Percentiles rank a stretch among this genome's conserved stretches.
phyloP scores from a whole-genome alignment of 2,797 vertebrate genomes.

The Sarcophilus harrisii region DNA sequence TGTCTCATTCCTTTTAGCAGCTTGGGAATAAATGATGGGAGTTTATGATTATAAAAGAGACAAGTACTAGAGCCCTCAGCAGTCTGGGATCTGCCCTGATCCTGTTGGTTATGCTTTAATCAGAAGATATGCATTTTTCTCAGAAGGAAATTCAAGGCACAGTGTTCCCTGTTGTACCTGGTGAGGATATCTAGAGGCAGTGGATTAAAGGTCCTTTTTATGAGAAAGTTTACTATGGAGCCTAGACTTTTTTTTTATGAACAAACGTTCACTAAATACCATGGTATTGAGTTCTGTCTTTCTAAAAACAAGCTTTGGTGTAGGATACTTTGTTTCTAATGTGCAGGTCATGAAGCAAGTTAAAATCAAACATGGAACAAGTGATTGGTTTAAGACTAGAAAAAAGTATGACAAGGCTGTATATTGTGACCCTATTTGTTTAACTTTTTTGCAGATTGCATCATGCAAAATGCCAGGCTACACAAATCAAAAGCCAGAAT shows the following conservation, averaged over 20 bases:
- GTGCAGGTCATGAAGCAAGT: neutral
- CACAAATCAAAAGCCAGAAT: neutral
- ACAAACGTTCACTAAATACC: neutral
- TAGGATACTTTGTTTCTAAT: neutral
- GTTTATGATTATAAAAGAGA: neutral
- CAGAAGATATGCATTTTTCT: neutral
- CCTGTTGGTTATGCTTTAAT: neutral
- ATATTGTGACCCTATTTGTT: neutral
- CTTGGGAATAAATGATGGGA: neutral
- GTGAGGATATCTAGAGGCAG: neutral
- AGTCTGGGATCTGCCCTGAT: neutral
- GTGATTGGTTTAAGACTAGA: neutral
- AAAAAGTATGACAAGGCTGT: neutral
- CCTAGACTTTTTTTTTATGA: neutral
- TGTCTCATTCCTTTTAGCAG: neutral
- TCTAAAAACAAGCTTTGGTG: neutral
- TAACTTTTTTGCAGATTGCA: neutral
- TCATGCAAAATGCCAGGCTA: neutral
- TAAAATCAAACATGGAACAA: neutral
- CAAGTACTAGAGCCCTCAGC: neutral
- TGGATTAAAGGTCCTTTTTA: neutral
- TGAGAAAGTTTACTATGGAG: neutral
- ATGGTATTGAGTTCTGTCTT: neutral
- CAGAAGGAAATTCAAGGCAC: neutral
- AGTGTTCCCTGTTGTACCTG: neutral